phyloP scores from a whole-genome alignment of 2,797 vertebrate species.

The Bryconaethiops microstoma region DNA sequence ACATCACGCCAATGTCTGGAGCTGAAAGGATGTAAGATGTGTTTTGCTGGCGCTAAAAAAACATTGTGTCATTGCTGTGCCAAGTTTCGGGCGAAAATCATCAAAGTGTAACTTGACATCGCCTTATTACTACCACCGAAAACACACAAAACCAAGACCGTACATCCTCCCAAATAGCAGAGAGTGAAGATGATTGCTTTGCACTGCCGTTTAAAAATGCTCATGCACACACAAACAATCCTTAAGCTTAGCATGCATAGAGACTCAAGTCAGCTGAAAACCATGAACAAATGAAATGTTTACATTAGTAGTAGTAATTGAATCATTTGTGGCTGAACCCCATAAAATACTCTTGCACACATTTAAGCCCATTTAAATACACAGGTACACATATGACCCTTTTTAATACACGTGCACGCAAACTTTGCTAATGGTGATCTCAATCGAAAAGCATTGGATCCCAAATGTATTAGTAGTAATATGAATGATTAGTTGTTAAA shows the following conservation, averaged over 20 bases:
- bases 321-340: too few relatives aligned
- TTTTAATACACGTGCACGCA: neutral
- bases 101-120: neutral
- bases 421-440: neutral
- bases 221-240: neutral
- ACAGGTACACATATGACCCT: neutral
- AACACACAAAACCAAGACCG: neutral
- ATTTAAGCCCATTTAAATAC: neutral
- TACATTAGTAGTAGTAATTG: too few relatives aligned
- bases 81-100: slow-evolving; percentile 7
- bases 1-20: slow-evolving; percentile 26
- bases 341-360: too few relatives aligned
- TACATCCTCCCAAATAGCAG: neutral
- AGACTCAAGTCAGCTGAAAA: too few relatives aligned
- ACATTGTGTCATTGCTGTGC: neutral
- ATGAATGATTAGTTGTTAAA: neutral
- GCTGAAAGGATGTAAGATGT: slow-evolving; percentile 1
- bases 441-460: neutral
- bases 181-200: neutral
- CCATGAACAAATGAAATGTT: too few relatives aligned
- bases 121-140: neutral
- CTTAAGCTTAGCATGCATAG: too few relatives aligned
- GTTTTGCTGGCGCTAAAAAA: slow-evolving; percentile 11
- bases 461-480: neutral
- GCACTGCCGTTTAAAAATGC: neutral